phyloP scores from a whole-genome alignment of 2,797 vertebrate genomes.

The Danio tinwini region DNA sequence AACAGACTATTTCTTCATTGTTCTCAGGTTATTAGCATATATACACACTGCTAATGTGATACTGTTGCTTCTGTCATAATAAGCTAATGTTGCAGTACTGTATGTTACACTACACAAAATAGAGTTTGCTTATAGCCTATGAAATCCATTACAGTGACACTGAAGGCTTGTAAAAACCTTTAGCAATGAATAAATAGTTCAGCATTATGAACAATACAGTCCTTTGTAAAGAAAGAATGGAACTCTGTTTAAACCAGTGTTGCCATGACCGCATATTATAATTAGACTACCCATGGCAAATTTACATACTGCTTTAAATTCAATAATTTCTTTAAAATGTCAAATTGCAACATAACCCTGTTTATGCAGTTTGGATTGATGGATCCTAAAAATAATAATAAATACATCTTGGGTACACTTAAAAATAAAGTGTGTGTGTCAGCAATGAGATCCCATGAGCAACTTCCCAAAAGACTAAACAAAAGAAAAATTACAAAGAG shows the following conservation, averaged over 20 bases:
- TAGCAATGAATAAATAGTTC: conserved; percentile 3
- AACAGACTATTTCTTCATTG: not conserved
- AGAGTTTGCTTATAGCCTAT: not conserved
- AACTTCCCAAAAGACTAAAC: too few species aligned
- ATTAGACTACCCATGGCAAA: not conserved
- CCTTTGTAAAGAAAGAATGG: conserved; percentile 23
- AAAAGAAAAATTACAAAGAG: too few species aligned
- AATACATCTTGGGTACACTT: too few species aligned
- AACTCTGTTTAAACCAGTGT: conserved; percentile 18
- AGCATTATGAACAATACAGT: conserved; percentile 20
- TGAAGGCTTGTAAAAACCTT: not conserved
- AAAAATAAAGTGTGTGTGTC: too few species aligned
- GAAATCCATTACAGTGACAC: not conserved
- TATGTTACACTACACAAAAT: not conserved
- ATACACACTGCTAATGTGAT: not conserved
- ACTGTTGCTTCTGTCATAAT: not conserved
- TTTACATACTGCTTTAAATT: not conserved
- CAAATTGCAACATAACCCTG: too few species aligned
- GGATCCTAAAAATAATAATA: too few species aligned
- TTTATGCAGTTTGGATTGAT: too few species aligned
- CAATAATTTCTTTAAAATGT: too few species aligned
- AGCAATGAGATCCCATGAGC: too few species aligned
- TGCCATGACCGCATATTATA: not conserved
- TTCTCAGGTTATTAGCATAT: not conserved
- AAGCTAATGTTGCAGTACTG: not conserved